These are phyloP conservation scores for Ceyx erithaca DNA, from an alignment of 2,797 vertebrate species.

Conservation along the genomic window DNA sequence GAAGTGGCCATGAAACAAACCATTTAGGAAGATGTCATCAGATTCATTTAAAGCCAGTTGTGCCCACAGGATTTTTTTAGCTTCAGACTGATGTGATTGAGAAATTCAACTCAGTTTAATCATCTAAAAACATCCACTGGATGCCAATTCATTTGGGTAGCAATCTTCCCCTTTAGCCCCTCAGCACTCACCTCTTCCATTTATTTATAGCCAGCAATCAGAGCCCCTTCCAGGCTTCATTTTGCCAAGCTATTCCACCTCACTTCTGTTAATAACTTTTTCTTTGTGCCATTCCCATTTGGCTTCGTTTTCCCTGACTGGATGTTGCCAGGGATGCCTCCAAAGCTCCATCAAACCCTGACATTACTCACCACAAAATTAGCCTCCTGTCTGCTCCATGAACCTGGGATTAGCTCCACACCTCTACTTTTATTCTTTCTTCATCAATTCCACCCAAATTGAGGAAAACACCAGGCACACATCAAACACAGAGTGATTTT, in stretches of 20 bases:
- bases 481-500: neutral
- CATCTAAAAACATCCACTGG: neutral
- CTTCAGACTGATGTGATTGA: neutral
- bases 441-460: neutral
- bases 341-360: neutral
- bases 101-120: neutral
- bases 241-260: slow-evolving; percentile 23
- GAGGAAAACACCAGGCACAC: neutral
- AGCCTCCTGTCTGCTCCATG: neutral
- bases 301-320: neutral
- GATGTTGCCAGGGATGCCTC: neutral
- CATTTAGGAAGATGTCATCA: neutral
- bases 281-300: neutral
- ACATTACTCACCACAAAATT: neutral
- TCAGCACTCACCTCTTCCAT: neutral
- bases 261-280: neutral
- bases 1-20: neutral
- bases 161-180: neutral
- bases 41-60: neutral
- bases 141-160: neutral
- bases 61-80: neutral
- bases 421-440: neutral
- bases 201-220: slow-evolving; percentile 31
- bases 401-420: neutral
- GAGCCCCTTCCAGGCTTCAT: slow-evolving; percentile 13